Evolutionary conservation across 1,140 invertebrate species (phyloP), one percentile per base, ranked within the genome.

Genomic region (Trichonephila clavipes): DNA sequence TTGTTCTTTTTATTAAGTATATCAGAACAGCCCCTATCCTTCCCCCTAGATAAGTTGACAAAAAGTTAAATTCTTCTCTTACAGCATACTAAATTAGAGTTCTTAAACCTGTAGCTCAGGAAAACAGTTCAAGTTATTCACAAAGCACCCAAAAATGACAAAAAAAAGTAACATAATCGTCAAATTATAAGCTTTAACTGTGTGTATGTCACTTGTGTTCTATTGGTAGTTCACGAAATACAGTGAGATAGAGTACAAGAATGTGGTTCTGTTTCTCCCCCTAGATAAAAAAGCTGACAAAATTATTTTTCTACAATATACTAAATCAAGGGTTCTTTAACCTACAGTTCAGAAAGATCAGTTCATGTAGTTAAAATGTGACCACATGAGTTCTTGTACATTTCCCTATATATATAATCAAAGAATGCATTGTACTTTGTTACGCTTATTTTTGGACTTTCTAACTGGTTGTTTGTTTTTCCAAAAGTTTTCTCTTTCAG

Each of bases 1-100:
- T 72, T 72, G 69, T 72, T 72, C n/a, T 8, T 66, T 72, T 72
- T 24, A 24, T 72, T 72, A 72, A 72, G 69, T 28, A 72, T 28
- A 72, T 72, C 24, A 72, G 28, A 40, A 10, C 12, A 16, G 24
- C 28, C 69, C 69, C 28, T 16, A 72, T 72, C 14, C 69, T 40
- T 34, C 69, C 69, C 69, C 28, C 62, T 21, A 64, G 62, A 64
- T 64, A 64, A 64, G 62, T 64, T 64, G 19, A 64, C 62, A 64
- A 64, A 64, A 64, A 19, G 62, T 64, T 64, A 64, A 64, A 64
- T 64, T 64, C 62, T 64, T 64, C 16, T 64, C 62, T 21, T 19
- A 64, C 62, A 64, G 62, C 62, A 64, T 64, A 64, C 62, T 64
- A 64, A 64, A 64, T 64, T 16, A 21, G 62, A 7, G 62, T 64